Evolutionary conservation across 2,797 vertebrate genomes (phyloP), one percentile per base, ranked within the genome.

Genomic region (Micrastur ruficollis): DNA sequence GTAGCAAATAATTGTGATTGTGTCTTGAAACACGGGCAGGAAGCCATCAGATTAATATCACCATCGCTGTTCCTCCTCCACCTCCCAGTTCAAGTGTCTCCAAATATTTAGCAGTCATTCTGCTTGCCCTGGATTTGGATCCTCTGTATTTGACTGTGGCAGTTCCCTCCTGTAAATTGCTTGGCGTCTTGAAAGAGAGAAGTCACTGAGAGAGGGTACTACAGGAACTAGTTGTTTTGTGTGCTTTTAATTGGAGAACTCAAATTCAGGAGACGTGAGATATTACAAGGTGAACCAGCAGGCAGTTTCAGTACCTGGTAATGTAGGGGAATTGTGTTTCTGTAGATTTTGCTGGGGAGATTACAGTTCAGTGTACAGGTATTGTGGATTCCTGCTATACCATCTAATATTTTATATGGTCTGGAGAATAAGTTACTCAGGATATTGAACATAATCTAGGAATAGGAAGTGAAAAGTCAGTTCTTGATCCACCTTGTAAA

Each of bases 1-100:
- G 29, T 7, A n/a, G 46, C 31, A 56, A 63, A 12, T 15, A 47
- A 68, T 65, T 63, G 32, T 2, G 1, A 4, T 53, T 0, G 0
- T 72, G 34, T 63, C 70, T 75, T 68, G 53, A 29, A 53, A 81
- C 22, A 59, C 0, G 0, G 14, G n/a, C 27, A 62, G 59, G 83
- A 67, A 86, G 47, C 55, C 7, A 11, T 31, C 44, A 34, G 36
- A 29, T 81, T 73, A 44, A 52, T 72, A 40, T n/a, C 61, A 62
- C 44, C 31, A 18, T 61, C 0, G 2, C 56, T 58, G 8, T 75
- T 80, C n/a, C 21, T 86, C 22, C 47, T 76, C 38, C 27, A 3
- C 16, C n/a, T 88, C 47, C 56, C 53, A 17, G 26, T 19, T 85
- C 85, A 75, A 70, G 17, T 46, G 9, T 89, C 44, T 85, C 53